phyloP scores from a whole-genome alignment of 2,113 vertebrate genomes.

The Calypte anna region DNA sequence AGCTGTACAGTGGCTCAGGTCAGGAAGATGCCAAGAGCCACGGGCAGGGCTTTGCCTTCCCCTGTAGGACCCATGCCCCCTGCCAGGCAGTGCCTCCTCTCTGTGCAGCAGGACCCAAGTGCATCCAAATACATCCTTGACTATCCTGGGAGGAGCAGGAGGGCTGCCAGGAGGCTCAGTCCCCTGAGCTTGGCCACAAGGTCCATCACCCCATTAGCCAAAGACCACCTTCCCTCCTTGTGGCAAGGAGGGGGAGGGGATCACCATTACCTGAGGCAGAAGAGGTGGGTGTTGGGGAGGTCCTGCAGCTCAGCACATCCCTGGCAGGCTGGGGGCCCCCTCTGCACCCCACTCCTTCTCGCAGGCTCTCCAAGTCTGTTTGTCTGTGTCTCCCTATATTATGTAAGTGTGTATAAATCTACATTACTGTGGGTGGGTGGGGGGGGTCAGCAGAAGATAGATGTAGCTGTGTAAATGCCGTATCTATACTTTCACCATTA shows the following conservation, averaged over 20 bases:
- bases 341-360: background rate
- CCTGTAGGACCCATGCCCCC: fast-evolving
- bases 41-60: background rate
- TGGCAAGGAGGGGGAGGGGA: background rate
- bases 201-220: background rate
- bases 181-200: background rate
- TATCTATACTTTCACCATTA: conserved; percentile 67
- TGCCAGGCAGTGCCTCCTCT: too few species aligned
- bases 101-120: too few species aligned
- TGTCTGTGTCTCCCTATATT: conserved; percentile 26
- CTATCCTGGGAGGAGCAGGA: conserved; percentile 32
- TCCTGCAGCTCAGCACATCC: background rate
- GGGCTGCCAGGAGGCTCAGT: background rate
- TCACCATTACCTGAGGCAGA: background rate
- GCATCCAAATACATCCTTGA: background rate
- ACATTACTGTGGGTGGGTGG: conserved; percentile 44
- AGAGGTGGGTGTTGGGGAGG: fast-evolving
- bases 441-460: conserved; percentile 44
- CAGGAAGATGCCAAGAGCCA: background rate
- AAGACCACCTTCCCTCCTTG: background rate
- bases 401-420: conserved; percentile 34
- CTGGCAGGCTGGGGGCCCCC: background rate
- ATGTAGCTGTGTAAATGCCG: conserved; percentile 75
- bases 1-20: background rate
- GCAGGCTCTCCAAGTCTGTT: background rate